Base-by-base conservation (phyloP, 2,888 invertebrate species). In the Cacoxenus indagator region DNA sequence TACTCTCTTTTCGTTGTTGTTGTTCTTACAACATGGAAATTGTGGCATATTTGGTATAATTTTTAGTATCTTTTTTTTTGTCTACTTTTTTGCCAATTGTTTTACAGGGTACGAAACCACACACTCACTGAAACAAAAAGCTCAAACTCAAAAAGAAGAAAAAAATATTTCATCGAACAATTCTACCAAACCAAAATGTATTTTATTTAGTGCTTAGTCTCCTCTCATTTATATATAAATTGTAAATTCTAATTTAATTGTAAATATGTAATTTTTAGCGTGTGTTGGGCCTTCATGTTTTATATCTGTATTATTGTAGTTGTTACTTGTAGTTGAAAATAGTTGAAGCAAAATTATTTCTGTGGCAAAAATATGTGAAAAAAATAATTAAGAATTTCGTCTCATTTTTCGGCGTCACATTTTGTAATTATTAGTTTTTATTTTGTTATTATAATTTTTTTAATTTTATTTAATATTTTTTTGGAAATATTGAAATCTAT, bases 381-480 rank as follows among this genome's bases (percentile, higher is more conserved):
- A 37, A 2, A 37, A 37, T 37, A 37, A 37, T 37, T 37, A 14
- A 37, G 14, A 37, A 37, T 37, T 37, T 37, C 37, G 37, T 37
- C 37, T 37, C 37, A 37, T 37, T 37, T 37, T 55, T 14, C 55
- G 55, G 55, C 45, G 37, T 64, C 19, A 2, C 45, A 22, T 45
- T 43, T 46, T 45, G 11, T 45, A 37, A 11, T 48, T 6, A 5
- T 6, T 17, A 5, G 17, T 31, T 31, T 65, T n/a, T n/a, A n/a
- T 65, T 54, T 37, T 55, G 66, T 55, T 64, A 75, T 51, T n/a
- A 26, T 57, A n/a, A 57, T n/a, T 55, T 55, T 5, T 19, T 57
- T 75, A 71, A 75, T 78, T 54, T 74, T 76, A 76, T 55, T 24
- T 11, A 37, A 37, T 37, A 37, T 37, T 6, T 37, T 37, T 37